A percentile compares a stretch with the other conserved stretches of the same genome.
Conservation (phyloP, 92 coral and sea anemone genomes). For the Heteractis magnifica region DNA sequence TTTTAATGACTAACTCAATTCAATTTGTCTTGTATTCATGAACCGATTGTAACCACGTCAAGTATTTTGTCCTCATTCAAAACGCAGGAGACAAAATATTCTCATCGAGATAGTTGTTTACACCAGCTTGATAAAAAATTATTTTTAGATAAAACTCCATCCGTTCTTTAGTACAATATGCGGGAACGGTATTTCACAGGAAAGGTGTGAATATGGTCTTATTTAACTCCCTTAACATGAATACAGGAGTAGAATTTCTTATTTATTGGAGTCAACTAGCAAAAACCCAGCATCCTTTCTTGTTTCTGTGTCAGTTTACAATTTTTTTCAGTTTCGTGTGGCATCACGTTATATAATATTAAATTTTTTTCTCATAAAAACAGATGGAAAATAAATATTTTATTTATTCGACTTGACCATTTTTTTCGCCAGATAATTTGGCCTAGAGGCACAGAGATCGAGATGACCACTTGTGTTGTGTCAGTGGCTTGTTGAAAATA, state of each 20-base stretch:
- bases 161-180: not conserved
- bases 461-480: not conserved
- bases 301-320: not conserved
- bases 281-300: not conserved
- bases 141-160: constrained; percentile 5
- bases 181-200: not conserved
- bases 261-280: not conserved
- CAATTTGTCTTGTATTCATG: not conserved
- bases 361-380: not conserved
- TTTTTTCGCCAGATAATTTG: not conserved
- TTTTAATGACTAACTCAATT: not conserved
- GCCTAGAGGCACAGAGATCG: not conserved
- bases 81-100: not conserved
- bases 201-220: not conserved
- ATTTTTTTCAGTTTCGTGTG: not conserved
- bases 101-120: not conserved
- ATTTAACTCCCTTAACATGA: not conserved
- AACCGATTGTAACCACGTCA: not conserved
- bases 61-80: not conserved
- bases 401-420: not conserved
- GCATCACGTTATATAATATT: not conserved
- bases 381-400: not conserved
- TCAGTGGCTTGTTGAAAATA: not conserved
- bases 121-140: not conserved
- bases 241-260: not conserved